phyloP scores from a whole-genome alignment of 2,113 vertebrate species.

The Paramormyrops kingsleyae region DNA sequence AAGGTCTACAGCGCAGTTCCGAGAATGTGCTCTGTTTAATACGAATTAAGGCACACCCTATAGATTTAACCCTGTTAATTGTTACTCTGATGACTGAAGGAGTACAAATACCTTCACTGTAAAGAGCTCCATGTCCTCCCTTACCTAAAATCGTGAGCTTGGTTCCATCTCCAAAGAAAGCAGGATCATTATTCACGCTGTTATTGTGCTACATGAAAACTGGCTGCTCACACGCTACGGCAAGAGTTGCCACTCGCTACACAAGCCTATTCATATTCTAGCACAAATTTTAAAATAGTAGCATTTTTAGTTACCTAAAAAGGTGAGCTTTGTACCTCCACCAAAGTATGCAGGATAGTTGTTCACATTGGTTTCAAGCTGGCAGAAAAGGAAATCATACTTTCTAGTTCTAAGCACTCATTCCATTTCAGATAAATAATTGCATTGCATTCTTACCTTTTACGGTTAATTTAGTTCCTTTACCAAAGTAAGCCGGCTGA shows the following conservation, averaged over 20 bases:
- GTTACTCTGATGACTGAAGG: not conserved
- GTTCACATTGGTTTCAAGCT: constrained; percentile 20
- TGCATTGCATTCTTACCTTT: constrained; percentile 13
- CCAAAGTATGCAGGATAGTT: constrained; percentile 15
- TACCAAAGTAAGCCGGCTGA: constrained; percentile 38
- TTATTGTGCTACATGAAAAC: not conserved
- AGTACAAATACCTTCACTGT: not conserved
- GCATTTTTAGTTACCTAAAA: constrained; percentile 14
- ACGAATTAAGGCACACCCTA: not conserved
- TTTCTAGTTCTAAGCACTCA: not conserved
- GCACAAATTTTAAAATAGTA: not conserved
- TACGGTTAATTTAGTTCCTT: constrained; percentile 53
- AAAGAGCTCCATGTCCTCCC: not conserved
- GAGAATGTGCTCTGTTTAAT: not conserved
- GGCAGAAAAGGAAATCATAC: constrained; percentile 4
- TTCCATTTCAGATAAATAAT: not conserved
- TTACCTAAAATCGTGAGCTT: constrained; percentile 2
- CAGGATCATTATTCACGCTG: not conserved
- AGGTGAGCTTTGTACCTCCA: constrained; percentile 16
- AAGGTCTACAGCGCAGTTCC: not conserved
- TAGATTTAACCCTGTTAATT: not conserved
- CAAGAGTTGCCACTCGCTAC: not conserved
- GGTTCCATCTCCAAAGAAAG: constrained; percentile 4
- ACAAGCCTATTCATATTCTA: not conserved
- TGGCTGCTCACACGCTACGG: not conserved